Evolutionary conservation across 2,888 invertebrate species (phyloP).

Genomic region (Flexamia atlantica): DNA sequence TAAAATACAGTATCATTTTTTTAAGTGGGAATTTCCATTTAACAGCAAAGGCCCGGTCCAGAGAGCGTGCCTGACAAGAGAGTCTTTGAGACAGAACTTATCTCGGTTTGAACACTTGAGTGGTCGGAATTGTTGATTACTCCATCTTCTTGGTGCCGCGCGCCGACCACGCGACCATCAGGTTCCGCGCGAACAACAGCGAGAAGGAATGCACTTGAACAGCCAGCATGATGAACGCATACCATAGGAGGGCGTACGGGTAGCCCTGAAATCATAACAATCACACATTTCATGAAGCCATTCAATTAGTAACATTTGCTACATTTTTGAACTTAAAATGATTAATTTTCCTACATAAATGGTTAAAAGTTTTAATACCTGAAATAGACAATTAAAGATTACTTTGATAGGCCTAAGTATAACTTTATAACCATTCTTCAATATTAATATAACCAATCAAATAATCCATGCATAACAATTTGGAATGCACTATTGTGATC

Average conservation of each 20-base stretch:
- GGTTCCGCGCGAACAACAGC: constrained; percentile 89
- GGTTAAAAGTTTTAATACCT: too few species aligned
- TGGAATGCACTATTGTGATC: too few species aligned
- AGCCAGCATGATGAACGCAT: constrained; percentile 91
- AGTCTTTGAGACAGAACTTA: constrained; percentile 9
- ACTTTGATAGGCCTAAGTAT: too few species aligned
- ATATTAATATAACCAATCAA: too few species aligned
- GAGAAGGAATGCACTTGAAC: constrained; percentile 94
- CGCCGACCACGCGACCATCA: constrained; percentile 90
- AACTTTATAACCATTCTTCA: too few species aligned
- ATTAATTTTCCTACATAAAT: too few species aligned
- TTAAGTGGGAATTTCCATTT: too few species aligned
- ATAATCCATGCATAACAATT: too few species aligned
- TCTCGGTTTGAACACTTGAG: constrained; percentile 46
- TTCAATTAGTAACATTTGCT: too few species aligned
- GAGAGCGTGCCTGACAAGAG: background rate
- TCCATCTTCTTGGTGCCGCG: constrained; percentile 85
- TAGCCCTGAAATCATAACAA: constrained; percentile 81
- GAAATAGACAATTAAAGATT: too few species aligned
- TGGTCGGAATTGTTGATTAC: constrained; percentile 73
- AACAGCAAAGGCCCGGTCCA: background rate
- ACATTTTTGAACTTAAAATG: constrained; percentile 69
- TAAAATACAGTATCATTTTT: too few species aligned
- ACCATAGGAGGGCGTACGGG: constrained; percentile 96
- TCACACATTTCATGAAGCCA: too few species aligned